Evolutionary conservation across 53 echinoderm and acorn worm species (phyloP).

Genomic region (Arbacia lixula): DNA sequence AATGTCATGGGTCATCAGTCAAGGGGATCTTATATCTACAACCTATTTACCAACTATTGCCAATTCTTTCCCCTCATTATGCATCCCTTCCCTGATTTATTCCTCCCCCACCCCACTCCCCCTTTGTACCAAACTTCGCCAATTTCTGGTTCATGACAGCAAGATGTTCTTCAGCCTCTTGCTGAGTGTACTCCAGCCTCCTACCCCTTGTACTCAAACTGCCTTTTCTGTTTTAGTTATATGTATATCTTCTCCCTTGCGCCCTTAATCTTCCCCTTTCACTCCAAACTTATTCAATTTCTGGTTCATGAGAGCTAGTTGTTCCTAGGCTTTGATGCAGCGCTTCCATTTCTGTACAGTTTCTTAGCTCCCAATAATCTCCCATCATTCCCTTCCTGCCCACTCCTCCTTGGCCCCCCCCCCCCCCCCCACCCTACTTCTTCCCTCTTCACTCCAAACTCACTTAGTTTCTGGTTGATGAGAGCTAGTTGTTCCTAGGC

Average conservation of each 20-base stretch:
- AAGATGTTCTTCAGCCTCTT: conserved; percentile 83
- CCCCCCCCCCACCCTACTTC: too few species aligned
- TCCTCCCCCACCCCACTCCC: too few species aligned
- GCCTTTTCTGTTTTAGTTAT: too few species aligned
- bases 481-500: too few species aligned
- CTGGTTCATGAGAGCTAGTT: too few species aligned
- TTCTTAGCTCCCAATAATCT: background rate
- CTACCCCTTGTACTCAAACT: conserved; percentile 67
- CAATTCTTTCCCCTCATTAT: background rate
- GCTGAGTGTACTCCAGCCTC: conserved; percentile 60
- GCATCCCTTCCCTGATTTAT: background rate
- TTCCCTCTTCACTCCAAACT: too few species aligned
- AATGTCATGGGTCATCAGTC: background rate
- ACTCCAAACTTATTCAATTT: too few species aligned
- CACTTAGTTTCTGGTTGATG: too few species aligned
- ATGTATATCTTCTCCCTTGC: too few species aligned
- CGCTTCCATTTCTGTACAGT: too few species aligned
- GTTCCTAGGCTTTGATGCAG: too few species aligned
- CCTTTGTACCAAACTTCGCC: conserved; percentile 48
- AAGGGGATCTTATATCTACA: background rate
- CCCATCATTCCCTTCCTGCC: background rate
- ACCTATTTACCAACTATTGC: background rate
- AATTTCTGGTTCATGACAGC: conserved; percentile 81
- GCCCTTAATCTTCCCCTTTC: too few species aligned
- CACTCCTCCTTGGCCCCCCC: background rate